Evolutionary conservation across 2,888 invertebrate genomes (phyloP), one percentile per base, ranked within the genome.

Genomic region (Yponomeuta sedellus): DNA sequence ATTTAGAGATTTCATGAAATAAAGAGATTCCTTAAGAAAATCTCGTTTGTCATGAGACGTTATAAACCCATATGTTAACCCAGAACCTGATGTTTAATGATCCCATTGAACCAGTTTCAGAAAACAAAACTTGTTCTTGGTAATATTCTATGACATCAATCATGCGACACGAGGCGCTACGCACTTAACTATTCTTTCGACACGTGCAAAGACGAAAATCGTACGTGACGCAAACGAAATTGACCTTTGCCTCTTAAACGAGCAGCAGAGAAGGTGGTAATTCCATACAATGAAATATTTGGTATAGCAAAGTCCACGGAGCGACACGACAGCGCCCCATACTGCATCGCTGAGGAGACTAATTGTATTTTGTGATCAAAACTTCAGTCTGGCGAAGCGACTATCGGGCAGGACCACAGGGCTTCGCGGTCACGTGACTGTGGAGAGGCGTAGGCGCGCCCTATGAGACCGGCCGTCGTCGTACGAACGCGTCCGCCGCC

Each of bases 401-500:
- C 16, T 52, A 16, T 4, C 44, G 44, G 44, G 44, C 44, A 16
- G 16, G 16, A 16, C 16, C 16, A 16, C 44, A 52, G 1, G 16
- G 44, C 44, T 52, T 52, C 44, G 44, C 44, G 16, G 12, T 52
- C 44, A 4, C 44, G 44, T 52, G 44, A 16, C 3, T 52, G 44
- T 52, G 44, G 16, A 16, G 44, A 16, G 44, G 44, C 44, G 44
- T 6, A 28, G n/a, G 61, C 12, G 61, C 3, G 12, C 61, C 12
- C 82, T 86, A 86, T 22, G 83, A 77, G 58, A 78, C 70, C 28
- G 82, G 78, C 10, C 90, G 87, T 67, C 85, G 80, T 34, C 90
- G 83, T 52, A 91, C 90, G 77, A 88, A 91, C 8, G 90, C 90
- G 76, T 87, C 90, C 3, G 88, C 90, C 1, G 86, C 82, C 0